Evolutionary conservation across 1,140 invertebrate species (phyloP).

Genomic region (Brachionus rubens): DNA sequence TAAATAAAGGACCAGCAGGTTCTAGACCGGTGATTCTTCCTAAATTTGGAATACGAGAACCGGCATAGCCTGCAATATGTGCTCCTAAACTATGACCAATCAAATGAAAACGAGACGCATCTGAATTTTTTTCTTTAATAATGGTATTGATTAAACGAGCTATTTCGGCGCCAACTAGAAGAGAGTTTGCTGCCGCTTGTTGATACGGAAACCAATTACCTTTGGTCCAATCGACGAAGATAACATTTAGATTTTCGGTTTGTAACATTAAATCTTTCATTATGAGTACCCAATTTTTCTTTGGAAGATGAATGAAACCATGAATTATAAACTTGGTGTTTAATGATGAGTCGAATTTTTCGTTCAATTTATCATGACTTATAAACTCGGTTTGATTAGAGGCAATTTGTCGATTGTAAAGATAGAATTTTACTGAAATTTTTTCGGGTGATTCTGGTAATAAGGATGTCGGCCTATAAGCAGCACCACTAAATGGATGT

Average conservation of each 20-base stretch:
- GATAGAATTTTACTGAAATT: constrained; percentile 69
- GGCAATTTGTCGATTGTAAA: constrained; percentile 60
- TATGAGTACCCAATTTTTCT: constrained; percentile 73
- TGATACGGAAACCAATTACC: constrained; percentile 87
- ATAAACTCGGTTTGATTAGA: constrained; percentile 51
- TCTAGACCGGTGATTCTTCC: constrained; percentile 64
- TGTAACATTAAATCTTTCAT: constrained; percentile 44
- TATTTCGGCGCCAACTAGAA: constrained; percentile 83
- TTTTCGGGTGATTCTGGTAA: constrained; percentile 75
- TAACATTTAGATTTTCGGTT: constrained; percentile 76
- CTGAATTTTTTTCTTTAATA: background rate
- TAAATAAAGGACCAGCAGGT: constrained; percentile 69
- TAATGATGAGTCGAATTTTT: constrained; percentile 47
- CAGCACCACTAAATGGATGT: constrained; percentile 77
- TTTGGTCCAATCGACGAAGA: constrained; percentile 89
- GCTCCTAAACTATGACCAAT: constrained; percentile 87
- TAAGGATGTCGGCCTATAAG: constrained; percentile 68
- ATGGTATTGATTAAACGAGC: background rate
- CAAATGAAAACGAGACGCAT: constrained; percentile 64
- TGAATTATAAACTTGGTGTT: constrained; percentile 61
- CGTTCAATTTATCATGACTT: constrained; percentile 57
- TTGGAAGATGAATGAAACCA: constrained; percentile 84
- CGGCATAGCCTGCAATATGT: constrained; percentile 81
- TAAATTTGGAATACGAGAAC: constrained; percentile 61
- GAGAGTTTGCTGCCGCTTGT: constrained; percentile 83